Conservation (phyloP, 2,888 invertebrate species). For the Odontocolon sp. region DNA sequence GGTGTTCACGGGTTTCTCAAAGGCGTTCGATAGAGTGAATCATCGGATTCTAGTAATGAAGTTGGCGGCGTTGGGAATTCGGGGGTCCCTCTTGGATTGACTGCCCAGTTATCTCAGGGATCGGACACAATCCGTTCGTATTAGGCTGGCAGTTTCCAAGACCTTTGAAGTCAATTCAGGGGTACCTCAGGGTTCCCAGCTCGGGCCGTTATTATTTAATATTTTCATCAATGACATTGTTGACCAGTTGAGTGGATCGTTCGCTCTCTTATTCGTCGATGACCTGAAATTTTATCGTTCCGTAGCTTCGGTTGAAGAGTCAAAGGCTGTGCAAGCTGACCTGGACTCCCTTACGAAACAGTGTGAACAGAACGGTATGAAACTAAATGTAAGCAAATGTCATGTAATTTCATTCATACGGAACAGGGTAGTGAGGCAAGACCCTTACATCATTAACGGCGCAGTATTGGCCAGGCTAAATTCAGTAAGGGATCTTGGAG, state of each 20-base stretch:
- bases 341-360: background rate
- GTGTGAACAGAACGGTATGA: background rate
- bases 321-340: background rate
- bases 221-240: background rate
- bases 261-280: background rate
- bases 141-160: background rate
- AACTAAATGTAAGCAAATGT: background rate
- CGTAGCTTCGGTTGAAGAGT: background rate
- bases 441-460: background rate
- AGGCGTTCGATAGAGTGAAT: background rate
- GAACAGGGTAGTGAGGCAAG: background rate
- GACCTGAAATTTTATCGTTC: background rate
- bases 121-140: background rate
- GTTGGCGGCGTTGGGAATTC: constrained; percentile 2
- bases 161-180: background rate
- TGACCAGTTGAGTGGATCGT: background rate
- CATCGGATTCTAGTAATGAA: background rate
- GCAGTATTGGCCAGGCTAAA: background rate
- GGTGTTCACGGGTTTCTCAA: background rate
- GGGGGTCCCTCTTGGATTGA: background rate
- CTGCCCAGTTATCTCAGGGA: background rate
- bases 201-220: background rate
- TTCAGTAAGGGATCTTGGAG: background rate
- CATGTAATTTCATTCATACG: background rate
- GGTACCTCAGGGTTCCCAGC: background rate